Evolutionary conservation across 2,888 invertebrate genomes (phyloP).

Genomic region (Rutpela maculata): DNA sequence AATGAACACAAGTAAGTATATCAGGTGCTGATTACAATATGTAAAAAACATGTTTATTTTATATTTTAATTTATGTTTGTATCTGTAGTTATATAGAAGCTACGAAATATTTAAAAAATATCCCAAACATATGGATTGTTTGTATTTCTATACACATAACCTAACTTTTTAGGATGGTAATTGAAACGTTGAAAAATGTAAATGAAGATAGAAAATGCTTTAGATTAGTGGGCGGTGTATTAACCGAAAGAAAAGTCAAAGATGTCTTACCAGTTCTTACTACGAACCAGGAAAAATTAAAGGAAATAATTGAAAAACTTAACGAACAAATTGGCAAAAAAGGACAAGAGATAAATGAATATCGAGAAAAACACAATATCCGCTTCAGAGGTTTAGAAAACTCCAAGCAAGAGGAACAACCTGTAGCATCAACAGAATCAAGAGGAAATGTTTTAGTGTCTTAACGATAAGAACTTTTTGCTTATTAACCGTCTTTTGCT

Average conservation of each 20-base stretch:
- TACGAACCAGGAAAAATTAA: slow-evolving; percentile 87
- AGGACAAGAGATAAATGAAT: slow-evolving; percentile 93
- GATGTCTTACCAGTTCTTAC: slow-evolving; percentile 91
- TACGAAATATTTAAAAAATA: neutral
- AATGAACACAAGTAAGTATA: slow-evolving; percentile 94
- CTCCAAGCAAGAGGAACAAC: slow-evolving; percentile 73
- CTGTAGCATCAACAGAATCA: slow-evolving; percentile 63
- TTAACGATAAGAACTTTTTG: slow-evolving; percentile 59
- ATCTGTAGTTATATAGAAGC: neutral
- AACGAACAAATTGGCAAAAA: slow-evolving; percentile 90
- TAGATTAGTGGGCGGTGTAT: slow-evolving; percentile 93
- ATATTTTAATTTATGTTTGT: neutral
- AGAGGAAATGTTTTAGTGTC: slow-evolving; percentile 73
- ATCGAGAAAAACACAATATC: slow-evolving; percentile 93
- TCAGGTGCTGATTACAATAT: slow-evolving; percentile 23
- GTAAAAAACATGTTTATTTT: slow-evolving; percentile 31
- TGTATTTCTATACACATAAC: slow-evolving; percentile 41
- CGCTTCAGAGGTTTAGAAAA: slow-evolving; percentile 81
- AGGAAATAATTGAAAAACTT: slow-evolving; percentile 85
- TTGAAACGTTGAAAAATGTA: slow-evolving; percentile 92
- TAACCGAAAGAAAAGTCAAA: slow-evolving; percentile 94
- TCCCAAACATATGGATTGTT: neutral
- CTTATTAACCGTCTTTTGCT: slow-evolving; percentile 35
- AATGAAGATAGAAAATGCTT: slow-evolving; percentile 92
- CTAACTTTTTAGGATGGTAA: slow-evolving; percentile 85